These are phyloP conservation scores for Tiliacea aurago DNA, from an alignment of 2,888 invertebrate species.

Conservation along the genomic window DNA sequence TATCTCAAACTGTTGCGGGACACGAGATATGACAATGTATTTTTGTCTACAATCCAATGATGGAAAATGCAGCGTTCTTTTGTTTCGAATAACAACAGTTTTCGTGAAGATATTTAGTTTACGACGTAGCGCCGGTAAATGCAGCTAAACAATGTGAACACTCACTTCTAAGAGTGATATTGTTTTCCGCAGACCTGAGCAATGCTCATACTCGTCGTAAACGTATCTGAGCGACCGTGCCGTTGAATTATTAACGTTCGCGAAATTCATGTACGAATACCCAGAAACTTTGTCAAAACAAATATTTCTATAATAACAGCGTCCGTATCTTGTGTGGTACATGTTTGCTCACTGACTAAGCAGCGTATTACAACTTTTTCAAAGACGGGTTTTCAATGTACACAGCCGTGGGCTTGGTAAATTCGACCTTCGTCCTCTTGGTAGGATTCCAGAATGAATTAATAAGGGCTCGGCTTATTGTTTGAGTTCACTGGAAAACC, in stretches of 20 bases:
- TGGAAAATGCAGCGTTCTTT: slow-evolving; percentile 11
- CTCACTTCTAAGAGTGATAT: slow-evolving; percentile 51
- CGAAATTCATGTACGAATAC: slow-evolving; percentile 27
- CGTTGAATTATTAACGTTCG: slow-evolving; percentile 41
- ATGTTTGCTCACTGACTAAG: slow-evolving; percentile 9
- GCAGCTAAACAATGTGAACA: slow-evolving; percentile 49
- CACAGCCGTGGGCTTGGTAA: slow-evolving; percentile 24
- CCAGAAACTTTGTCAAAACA: slow-evolving; percentile 23
- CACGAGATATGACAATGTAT: not conserved
- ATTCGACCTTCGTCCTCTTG: slow-evolving; percentile 32
- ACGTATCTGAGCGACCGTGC: slow-evolving; percentile 18
- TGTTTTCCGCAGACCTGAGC: slow-evolving; percentile 48
- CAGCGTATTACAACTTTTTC: slow-evolving; percentile 39
- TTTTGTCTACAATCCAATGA: slow-evolving; percentile 11
- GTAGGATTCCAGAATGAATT: slow-evolving; percentile 49
- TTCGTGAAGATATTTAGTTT: slow-evolving; percentile 35
- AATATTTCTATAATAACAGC: slow-evolving; percentile 22
- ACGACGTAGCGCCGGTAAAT: slow-evolving; percentile 30
- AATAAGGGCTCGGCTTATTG: slow-evolving; percentile 47
- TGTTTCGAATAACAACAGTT: slow-evolving; percentile 40
- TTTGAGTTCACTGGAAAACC: slow-evolving; percentile 53
- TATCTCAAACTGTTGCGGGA: not conserved
- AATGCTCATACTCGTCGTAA: slow-evolving; percentile 35
- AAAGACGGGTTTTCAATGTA: slow-evolving; percentile 41
- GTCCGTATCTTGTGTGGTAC: not conserved